Base-by-base conservation (phyloP, 2,113 vertebrate genomes). In the Miniopterus natalensis region DNA sequence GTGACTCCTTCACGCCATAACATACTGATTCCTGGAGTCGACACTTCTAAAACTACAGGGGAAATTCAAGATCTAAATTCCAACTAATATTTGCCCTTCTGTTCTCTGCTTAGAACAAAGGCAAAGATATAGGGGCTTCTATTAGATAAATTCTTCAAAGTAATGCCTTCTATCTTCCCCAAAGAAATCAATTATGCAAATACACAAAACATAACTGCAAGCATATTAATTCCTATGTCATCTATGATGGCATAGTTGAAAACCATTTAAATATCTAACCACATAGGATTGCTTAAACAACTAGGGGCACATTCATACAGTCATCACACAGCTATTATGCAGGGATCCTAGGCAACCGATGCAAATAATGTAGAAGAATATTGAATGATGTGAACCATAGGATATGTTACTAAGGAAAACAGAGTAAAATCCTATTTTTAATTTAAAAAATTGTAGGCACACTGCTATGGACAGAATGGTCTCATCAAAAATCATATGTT, bases 71-170 rank as follows among this genome's bases (percentile, higher is more conserved):
- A 73, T 84, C 88, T 55, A 71, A 73, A 42, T 79, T 84, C 3
- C 55, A 65, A 89, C 65, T 79, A 31, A 51, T 29, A 51, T 14
- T 29, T 45, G 49, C 13, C 42, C 31, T 92, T 85, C 18, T 63
- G 51, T 59, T 68, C n/a, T 68, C 23, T 14, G n/a, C 84, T 89
- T 36, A 71, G 45, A 71, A 78, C 36, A 78, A 95, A 95, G 71
- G 31, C 65, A 59, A 85, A 71, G 21, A 59, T 23, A 45, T 0
- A 31, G n/a, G 55, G 66, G 11, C 21, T 61, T 7, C 14, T 92
- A 65, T 74, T 25, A 89, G 65, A 80, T 65, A 89, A 77, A 36
- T 15, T 57, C 85, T 84, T 68, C 73, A 74, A 61, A 20, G n/a
- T 51, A 49, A 51, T 66, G 5, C 25, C 10, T 89, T 90, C 40